phyloP scores from a whole-genome alignment of 1,140 invertebrate species.

The Samia ricini region DNA sequence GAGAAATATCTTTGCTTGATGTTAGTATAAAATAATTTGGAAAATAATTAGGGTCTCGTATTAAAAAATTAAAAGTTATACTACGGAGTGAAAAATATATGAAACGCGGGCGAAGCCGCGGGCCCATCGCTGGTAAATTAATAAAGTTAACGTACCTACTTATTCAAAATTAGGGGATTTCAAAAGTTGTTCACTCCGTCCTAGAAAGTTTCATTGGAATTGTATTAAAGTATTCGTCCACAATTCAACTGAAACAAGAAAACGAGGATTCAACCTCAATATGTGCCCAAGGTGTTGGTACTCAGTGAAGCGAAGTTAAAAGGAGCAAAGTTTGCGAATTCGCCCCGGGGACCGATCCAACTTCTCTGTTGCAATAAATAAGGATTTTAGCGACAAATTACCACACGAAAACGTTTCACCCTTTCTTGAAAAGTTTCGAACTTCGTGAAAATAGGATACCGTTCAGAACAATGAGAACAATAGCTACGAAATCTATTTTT shows the following conservation, averaged over 20 bases:
- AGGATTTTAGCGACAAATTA: slow-evolving; percentile 75
- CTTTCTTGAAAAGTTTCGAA: slow-evolving; percentile 54
- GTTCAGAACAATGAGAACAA: slow-evolving; percentile 36
- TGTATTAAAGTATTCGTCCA: slow-evolving; percentile 61
- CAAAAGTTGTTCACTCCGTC: neutral
- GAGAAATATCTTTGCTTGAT: too few species aligned
- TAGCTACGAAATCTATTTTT: slow-evolving; percentile 20
- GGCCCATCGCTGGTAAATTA: too few species aligned
- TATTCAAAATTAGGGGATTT: neutral
- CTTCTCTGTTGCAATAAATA: slow-evolving; percentile 72
- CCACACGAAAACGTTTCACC: slow-evolving; percentile 62
- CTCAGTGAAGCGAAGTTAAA: slow-evolving; percentile 67
- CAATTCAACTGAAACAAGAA: slow-evolving; percentile 67
- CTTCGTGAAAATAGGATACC: slow-evolving; percentile 53
- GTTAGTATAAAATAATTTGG: too few species aligned
- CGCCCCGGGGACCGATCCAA: slow-evolving; percentile 61
- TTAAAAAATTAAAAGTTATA: too few species aligned
- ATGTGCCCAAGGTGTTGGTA: slow-evolving; percentile 67
- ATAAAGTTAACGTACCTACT: slow-evolving; percentile 9
- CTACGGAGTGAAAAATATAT: too few species aligned
- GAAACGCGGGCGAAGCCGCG: too few species aligned
- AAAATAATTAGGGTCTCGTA: too few species aligned
- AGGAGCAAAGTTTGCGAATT: slow-evolving; percentile 64
- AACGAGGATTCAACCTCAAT: slow-evolving; percentile 69
- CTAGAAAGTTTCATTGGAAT: slow-evolving; percentile 44